Evolutionary conservation across 2,888 invertebrate genomes (phyloP).

Genomic region (Steromphala cineraria): DNA sequence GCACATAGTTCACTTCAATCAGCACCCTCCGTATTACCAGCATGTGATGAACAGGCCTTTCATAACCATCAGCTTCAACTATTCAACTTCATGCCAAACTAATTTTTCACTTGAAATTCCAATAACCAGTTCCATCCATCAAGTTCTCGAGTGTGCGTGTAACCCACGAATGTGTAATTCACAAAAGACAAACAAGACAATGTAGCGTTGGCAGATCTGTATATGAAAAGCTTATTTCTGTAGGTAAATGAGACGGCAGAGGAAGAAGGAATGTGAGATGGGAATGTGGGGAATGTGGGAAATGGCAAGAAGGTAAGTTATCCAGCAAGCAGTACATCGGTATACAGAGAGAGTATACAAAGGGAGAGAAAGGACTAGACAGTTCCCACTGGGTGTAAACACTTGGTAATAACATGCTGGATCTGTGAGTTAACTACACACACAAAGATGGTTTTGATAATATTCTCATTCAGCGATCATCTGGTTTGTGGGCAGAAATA

Average conservation of each 20-base stretch:
- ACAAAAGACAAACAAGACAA: background rate
- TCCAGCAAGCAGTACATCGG: background rate
- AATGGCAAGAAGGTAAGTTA: background rate
- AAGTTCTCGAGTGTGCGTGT: too few relatives aligned
- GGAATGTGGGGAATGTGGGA: background rate
- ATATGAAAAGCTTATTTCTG: background rate
- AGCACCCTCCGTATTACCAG: too few relatives aligned
- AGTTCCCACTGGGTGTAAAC: background rate
- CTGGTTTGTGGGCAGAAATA: background rate
- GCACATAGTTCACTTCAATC: too few relatives aligned
- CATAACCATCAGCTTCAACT: too few relatives aligned
- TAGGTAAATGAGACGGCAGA: background rate
- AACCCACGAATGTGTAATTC: too few relatives aligned
- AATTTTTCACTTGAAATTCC: too few relatives aligned
- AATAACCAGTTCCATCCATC: too few relatives aligned
- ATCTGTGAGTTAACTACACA: background rate
- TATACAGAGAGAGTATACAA: background rate
- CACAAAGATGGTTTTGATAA: background rate
- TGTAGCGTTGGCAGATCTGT: background rate
- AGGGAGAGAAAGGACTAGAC: background rate
- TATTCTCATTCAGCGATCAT: background rate
- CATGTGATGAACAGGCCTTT: too few relatives aligned
- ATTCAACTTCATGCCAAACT: too few relatives aligned
- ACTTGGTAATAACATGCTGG: background rate
- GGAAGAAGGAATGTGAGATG: background rate